Base-by-base conservation (phyloP, 2,888 invertebrate species). In the Agrotis exclamationis region DNA sequence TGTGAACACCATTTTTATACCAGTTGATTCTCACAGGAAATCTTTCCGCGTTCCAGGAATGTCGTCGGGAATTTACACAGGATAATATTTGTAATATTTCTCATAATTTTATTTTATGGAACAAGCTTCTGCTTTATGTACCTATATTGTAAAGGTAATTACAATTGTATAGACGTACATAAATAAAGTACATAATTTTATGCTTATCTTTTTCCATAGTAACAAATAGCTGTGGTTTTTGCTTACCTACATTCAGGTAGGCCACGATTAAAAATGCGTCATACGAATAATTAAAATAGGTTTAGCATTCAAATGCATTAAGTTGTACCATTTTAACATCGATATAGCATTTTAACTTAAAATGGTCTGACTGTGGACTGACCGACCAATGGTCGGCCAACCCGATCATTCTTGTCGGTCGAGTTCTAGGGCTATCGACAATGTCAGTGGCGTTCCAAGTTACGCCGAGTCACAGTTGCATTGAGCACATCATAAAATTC, bases 1-100 rank as follows among this genome's bases (percentile, higher is more conserved):
- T 48, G 16, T 20, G 14, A 47, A 22, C 1, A 33, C 18, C 48
- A 66, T 65, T 68, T 66, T 60, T 47, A 70, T 74, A 63, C 57
- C 60, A 47, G 54, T 59, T 51, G 20, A 66, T n/a, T 65, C 54
- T 62, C 20, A 50, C 33, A 80, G 70, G 72, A 69, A 70, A 73
- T 63, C 28, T 59, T 65, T 47, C 14, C n/a, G 14, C 60, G 51
- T 83, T 72, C 63, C 74, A 51, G 47, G 64, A 80, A 75, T 68
- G 60, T 4, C n/a, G 0, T 56, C 53, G 70, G 85, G 83, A 72
- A 75, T 75, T 81, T 77, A 79, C 81, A 63, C 54, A 74, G 74
- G 70, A 76, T 68, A 84, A 74, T 63, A 33, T 51, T 66, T 54
- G 48, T 24, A 57, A 28, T 70, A 70, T 57, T 76, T 51, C 63